Base-by-base conservation (phyloP, 2,888 invertebrate genomes). In the Pseudanteris insignis region DNA sequence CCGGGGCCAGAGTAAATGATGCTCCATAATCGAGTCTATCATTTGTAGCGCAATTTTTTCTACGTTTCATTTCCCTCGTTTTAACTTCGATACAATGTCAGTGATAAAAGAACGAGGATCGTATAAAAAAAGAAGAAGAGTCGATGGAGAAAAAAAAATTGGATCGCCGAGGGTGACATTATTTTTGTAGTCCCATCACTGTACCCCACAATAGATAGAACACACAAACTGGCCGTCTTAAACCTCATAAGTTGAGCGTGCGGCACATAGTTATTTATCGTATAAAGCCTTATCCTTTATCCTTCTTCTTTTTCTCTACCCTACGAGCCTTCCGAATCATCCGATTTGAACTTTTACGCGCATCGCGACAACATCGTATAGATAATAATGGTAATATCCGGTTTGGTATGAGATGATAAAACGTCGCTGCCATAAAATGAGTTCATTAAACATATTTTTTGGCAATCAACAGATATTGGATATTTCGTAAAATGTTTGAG, bases 231-330 rank as follows among this genome's bases (percentile, higher is more conserved):
- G 50, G 59, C 54, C 55, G 63, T 63, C 67, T n/a, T n/a, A n/a
- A n/a, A n/a, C n/a, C n/a, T n/a, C n/a, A n/a, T n/a, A n/a, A n/a
- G 64, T 64, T 63, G 61, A 60, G 65, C 67, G 67, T 65, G 66
- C 46, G 59, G 50, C 65, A 67, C 67, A 67, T 69, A 69, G 69
- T 66, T 67, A 70, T 70, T 70, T 67, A 68, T 65, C 66, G 65
- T 67, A 63, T 65, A 67, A 67, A 66, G 65, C 67, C 40, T 58
- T 51, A 51, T 67, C 50, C 48, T 58, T 30, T 63, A 61, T 63
- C 59, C 64, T 58, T 40, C 59, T 51, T 44, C 24, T 41, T 25
- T 24, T 32, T 43, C 58, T 50, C 7, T 28, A 6, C 51, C 30
- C 61, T 55, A 55, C 32, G 36, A 18, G 21, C 28, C 53, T 54